Conservation (phyloP, 2,888 invertebrate species). For the Allophyes oxyacanthae region DNA sequence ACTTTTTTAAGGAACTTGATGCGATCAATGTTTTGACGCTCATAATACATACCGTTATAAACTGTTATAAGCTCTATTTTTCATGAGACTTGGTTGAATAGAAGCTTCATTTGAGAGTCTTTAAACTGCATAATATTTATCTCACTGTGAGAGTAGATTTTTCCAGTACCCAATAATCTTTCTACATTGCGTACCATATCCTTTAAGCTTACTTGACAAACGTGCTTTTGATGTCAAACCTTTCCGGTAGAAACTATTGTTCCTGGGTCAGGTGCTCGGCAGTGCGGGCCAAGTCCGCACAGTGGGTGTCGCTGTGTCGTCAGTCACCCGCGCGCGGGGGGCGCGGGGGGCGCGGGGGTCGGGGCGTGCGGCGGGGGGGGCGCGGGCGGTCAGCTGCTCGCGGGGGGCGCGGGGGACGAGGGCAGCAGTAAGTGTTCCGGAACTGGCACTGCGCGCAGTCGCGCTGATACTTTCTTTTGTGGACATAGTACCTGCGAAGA, state of each 20-base stretch:
- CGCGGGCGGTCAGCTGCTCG: neutral
- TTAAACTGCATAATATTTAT: neutral
- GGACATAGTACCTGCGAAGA: conserved; percentile 77
- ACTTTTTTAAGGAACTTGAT: no score
- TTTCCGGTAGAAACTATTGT: no score
- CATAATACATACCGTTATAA: neutral
- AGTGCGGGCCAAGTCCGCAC: no score
- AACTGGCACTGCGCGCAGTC: conserved; percentile 93
- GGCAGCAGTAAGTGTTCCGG: conserved; percentile 92
- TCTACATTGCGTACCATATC: no score
- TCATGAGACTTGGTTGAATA: neutral
- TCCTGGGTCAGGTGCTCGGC: no score
- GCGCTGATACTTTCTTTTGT: conserved; percentile 94
- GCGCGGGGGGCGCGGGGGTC: conserved; percentile 1
- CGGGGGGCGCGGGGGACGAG: conserved; percentile 49
- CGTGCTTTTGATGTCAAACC: no score
- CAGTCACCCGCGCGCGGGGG: conserved; percentile 23
- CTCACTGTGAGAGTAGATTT: no score
- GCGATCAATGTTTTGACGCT: no score
- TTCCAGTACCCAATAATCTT: no score
- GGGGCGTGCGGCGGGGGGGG: neutral
- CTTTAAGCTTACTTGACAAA: no score
- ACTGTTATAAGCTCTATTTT: neutral
- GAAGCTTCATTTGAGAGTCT: conserved; percentile 11
- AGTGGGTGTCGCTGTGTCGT: no score